Evolutionary conservation across 2,797 vertebrate genomes (phyloP), one percentile per base, ranked within the genome.

Genomic region (Gobio occitaniae): DNA sequence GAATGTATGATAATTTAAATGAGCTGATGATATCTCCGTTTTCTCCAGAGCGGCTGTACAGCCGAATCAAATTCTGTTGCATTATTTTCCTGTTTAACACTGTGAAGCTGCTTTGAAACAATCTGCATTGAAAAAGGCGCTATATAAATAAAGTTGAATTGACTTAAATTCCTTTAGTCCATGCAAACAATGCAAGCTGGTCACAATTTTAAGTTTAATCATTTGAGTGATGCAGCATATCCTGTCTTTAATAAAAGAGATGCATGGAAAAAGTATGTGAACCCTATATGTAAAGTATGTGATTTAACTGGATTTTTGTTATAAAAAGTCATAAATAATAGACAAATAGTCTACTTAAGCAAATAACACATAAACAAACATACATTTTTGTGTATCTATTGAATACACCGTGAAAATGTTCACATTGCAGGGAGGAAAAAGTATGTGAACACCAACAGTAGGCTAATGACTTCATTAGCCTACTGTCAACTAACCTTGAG

Each of bases 181-280:
- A 15, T 66, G 44, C 61, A 79, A 66, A 79, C 77, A 79, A 79
- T 32, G 16, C 25, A 48, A 65, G 59, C 61, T 79, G 61, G 16
- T 66, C 44, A 44, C n/a, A 78, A 44, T 78, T 63, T 44, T 61
- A 2, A 0, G 4, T 61, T 77, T 21, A 78, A 47, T 77, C 36
- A 77, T 61, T 13, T 56, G 52, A 38, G 75, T 63, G 13, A 78
- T 47, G n/a, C 41, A 50, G 61, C 16, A 66, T 41, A 17, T 29
- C 56, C 21, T 63, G 56, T 78, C 15, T 78, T 56, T 77, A 15
- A 56, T 41, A 41, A 21, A 3, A 59, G 12, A 12, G 10, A 41
- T 41, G 6, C 12, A 25, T 16, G 19, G 10, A 3, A 19, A 71
- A 41, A 41, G 3, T 2, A 56, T 56, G 29, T 36, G 48, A 54